These are phyloP conservation scores for Acanthurus lineatus DNA, from an alignment of 2,797 vertebrate species.

Conservation along the genomic window DNA sequence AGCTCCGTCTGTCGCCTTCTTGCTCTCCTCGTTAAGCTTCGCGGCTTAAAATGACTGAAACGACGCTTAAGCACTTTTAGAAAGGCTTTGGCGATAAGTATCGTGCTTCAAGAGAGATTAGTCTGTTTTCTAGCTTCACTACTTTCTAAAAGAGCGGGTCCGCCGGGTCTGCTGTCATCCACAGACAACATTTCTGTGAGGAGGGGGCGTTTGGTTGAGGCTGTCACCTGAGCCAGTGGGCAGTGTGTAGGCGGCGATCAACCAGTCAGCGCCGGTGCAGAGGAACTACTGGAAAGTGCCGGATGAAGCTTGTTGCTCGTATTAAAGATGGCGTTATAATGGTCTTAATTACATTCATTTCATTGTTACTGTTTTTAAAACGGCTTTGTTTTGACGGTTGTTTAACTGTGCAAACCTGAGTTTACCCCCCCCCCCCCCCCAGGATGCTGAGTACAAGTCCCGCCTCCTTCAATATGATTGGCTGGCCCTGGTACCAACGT, in stretches of 20 bases:
- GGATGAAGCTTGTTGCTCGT: background rate
- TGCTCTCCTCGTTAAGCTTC: conserved; percentile 30
- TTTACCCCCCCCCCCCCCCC: background rate
- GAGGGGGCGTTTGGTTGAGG: conserved; percentile 49
- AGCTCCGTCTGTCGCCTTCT: conserved; percentile 1
- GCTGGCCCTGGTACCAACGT: background rate
- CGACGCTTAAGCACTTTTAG: background rate
- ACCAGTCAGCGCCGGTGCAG: conserved; percentile 32
- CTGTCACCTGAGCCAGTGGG: conserved; percentile 75
- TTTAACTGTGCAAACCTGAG: background rate
- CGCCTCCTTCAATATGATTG: conserved; percentile 60
- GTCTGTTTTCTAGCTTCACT: background rate
- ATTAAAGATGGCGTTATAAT: background rate
- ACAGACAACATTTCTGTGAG: conserved; percentile 64
- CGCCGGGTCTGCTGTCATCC: conserved; percentile 67
- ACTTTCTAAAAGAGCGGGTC: conserved; percentile 37
- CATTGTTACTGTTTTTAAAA: background rate
- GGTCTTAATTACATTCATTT: background rate
- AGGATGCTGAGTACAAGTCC: background rate
- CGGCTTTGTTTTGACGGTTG: background rate
- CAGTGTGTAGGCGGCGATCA: conserved; percentile 49
- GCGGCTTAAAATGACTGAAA: conserved; percentile 34
- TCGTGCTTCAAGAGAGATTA: background rate
- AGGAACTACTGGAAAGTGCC: background rate
- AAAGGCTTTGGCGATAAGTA: background rate